Percentiles rank a stretch among this genome's conserved stretches.
These are phyloP conservation scores for Phragmatobia fuliginosa DNA, from an alignment of 2,888 invertebrate genomes.

Conservation along the genomic window DNA sequence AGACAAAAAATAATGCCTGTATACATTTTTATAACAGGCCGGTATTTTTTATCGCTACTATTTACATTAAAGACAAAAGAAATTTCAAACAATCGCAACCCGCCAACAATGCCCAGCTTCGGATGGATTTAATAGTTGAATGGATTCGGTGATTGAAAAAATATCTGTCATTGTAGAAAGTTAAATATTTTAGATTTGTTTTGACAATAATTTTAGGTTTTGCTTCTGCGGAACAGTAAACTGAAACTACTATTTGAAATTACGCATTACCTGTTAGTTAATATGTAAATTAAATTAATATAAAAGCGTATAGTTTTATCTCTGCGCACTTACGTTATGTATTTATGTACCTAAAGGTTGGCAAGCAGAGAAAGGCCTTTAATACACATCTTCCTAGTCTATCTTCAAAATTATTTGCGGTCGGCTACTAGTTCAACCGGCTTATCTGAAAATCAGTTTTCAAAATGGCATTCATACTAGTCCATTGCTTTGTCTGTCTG, in stretches of 20 bases:
- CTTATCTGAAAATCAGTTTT: too few relatives aligned
- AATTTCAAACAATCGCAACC: neutral
- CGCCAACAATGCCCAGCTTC: neutral
- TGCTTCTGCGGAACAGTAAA: neutral
- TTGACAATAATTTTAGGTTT: neutral
- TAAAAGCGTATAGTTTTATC: too few relatives aligned
- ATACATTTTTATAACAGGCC: neutral
- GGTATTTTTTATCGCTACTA: neutral
- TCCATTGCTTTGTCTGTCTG: too few relatives aligned
- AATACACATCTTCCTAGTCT: too few relatives aligned
- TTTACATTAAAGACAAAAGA: neutral
- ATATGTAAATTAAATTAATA: too few relatives aligned
- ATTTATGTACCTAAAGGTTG: too few relatives aligned
- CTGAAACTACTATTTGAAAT: neutral
- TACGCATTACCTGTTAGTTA: neutral
- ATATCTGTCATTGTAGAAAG: neutral
- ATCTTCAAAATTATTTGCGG: too few relatives aligned
- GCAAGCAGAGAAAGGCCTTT: too few relatives aligned
- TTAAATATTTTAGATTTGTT: neutral
- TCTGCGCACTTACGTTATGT: too few relatives aligned
- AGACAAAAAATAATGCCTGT: neutral
- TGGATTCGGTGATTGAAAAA: slow-evolving; percentile 1
- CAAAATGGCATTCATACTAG: too few relatives aligned
- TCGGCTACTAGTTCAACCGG: too few relatives aligned
- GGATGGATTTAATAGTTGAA: slow-evolving; percentile 25